A percentile compares a stretch with the other conserved stretches of the same genome.
Evolutionary conservation across 2,113 vertebrate species (phyloP).

Genomic region (Pseudolaguvia tuberculata): DNA sequence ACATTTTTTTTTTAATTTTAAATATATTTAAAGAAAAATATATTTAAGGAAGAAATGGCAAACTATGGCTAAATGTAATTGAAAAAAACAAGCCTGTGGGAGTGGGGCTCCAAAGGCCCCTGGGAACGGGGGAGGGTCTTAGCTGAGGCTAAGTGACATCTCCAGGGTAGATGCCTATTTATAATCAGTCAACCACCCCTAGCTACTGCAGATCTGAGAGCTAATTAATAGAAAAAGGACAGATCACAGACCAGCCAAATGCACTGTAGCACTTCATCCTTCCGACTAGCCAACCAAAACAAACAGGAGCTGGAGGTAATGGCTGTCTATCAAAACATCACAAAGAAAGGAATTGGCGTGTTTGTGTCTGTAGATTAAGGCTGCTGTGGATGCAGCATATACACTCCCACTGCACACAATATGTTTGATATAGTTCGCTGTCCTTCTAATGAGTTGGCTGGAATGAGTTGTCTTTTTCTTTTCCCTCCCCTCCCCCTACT

Average conservation of each 20-base stretch:
- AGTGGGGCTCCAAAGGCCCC: conserved; percentile 80
- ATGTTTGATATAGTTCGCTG: conserved; percentile 89
- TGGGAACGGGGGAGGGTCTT: conserved; percentile 89
- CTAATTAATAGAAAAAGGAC: conserved; percentile 90
- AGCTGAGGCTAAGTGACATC: conserved; percentile 87
- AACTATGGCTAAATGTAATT: conserved; percentile 99
- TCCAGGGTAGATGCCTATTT: conserved; percentile 92
- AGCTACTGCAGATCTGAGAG: conserved; percentile 85
- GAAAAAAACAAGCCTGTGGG: conserved; percentile 98
- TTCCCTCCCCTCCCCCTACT: conserved; percentile 67
- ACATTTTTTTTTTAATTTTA: conserved; percentile 85
- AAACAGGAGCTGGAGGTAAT: conserved; percentile 47
- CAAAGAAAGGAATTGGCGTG: conserved; percentile 11
- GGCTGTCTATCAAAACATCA: conserved; percentile 41
- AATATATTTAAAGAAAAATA: conserved; percentile 95
- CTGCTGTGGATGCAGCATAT: conserved; percentile 64
- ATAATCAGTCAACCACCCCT: conserved; percentile 84
- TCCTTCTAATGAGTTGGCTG: conserved; percentile 86
- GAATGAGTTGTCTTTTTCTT: conserved; percentile 77
- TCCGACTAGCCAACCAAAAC: conserved; percentile 29
- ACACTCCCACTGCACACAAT: conserved; percentile 73
- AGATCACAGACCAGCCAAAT: conserved; percentile 74
- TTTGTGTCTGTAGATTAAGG: conserved; percentile 42
- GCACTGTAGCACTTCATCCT: conserved; percentile 29
- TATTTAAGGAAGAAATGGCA: conserved; percentile 97